A percentile compares a stretch with the other conserved stretches of the same genome.
phyloP scores from a whole-genome alignment of 1,140 invertebrate genomes.

The Panulirus ornatus region DNA sequence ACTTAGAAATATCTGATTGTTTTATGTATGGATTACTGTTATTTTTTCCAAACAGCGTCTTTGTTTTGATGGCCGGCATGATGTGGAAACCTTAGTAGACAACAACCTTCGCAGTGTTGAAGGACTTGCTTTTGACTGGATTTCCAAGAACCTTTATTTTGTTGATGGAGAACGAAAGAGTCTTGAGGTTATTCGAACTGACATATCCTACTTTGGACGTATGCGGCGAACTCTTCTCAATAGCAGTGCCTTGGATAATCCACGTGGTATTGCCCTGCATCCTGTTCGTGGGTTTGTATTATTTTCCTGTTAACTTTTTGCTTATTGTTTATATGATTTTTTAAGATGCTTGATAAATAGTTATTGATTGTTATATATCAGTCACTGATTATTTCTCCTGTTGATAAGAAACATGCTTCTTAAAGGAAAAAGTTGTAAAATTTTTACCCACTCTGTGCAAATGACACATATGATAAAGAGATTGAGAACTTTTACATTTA shows the following conservation, averaged over 20 bases:
- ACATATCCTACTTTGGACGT: constrained; percentile 83
- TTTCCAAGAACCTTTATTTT: constrained; percentile 94
- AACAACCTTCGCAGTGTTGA: constrained; percentile 89
- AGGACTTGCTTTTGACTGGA: constrained; percentile 95
- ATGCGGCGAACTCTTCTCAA: constrained; percentile 88
- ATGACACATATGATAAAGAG: too few species aligned
- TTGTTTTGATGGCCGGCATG: constrained; percentile 85
- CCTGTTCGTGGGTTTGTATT: constrained; percentile 84
- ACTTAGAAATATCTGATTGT: too few species aligned
- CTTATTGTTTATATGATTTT: too few species aligned
- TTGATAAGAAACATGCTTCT: too few species aligned
- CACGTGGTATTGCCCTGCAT: constrained; percentile 92
- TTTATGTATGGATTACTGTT: too few species aligned
- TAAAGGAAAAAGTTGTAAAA: too few species aligned
- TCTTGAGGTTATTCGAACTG: constrained; percentile 89
- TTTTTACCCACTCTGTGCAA: too few species aligned
- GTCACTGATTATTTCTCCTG: too few species aligned
- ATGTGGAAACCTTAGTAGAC: constrained; percentile 85
- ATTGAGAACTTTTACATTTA: too few species aligned
- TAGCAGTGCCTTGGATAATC: constrained; percentile 86
- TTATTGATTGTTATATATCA: too few species aligned
- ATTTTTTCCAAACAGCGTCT: constrained; percentile 81
- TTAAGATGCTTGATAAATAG: too few species aligned
- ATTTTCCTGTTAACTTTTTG: neutral
- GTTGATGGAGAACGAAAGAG: constrained; percentile 85